Percentiles rank a stretch among this genome's conserved stretches.
phyloP scores from a whole-genome alignment of 2,113 vertebrate species.

The Callocephalon fimbriatum region DNA sequence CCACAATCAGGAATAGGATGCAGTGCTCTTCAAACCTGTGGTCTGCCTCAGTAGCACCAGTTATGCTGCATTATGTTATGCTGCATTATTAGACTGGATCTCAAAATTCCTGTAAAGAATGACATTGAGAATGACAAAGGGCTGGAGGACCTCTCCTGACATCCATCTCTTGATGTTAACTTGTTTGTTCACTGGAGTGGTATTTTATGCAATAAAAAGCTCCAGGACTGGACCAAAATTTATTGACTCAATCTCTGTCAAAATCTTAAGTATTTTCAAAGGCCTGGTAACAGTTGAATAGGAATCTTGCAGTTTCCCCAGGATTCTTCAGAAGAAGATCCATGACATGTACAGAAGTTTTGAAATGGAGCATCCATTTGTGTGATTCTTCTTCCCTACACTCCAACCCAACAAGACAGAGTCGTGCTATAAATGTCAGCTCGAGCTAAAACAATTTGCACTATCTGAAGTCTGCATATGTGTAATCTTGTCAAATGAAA shows the following conservation, averaged over 20 bases:
- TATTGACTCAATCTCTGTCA: neutral
- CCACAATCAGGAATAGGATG: neutral
- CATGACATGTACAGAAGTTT: neutral
- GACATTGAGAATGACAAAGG: neutral
- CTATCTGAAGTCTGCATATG: neutral
- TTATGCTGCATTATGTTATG: neutral
- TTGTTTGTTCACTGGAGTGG: neutral
- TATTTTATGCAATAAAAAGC: neutral
- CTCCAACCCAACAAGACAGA: neutral
- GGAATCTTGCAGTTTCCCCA: neutral
- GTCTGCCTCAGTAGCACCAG: neutral
- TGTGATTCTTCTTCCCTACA: neutral
- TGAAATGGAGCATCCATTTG: neutral
- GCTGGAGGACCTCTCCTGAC: neutral
- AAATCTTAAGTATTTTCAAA: neutral
- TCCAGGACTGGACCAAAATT: neutral
- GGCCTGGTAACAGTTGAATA: neutral
- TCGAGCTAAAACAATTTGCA: neutral
- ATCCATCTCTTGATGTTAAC: neutral
- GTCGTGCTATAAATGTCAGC: neutral
- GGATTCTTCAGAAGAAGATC: neutral
- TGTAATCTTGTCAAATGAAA: slow-evolving; percentile 25
- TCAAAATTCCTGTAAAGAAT: neutral
- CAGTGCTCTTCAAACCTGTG: neutral
- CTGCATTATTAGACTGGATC: neutral